phyloP scores from a whole-genome alignment of 2,888 invertebrate genomes.

The Sphaerophoria taeniata region DNA sequence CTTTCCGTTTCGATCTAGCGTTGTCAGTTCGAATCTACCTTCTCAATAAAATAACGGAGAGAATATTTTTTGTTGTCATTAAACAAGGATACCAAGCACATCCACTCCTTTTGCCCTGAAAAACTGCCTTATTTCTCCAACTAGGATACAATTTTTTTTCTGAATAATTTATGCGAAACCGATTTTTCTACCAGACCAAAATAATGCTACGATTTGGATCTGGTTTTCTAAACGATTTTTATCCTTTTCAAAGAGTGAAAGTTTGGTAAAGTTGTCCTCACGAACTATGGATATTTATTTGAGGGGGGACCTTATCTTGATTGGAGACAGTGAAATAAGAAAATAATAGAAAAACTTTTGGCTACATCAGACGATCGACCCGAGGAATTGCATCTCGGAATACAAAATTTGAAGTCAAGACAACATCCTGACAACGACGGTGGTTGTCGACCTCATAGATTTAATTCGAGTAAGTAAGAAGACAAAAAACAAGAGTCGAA shows the following conservation, averaged over 20 bases:
- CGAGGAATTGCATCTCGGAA: conserved; percentile 39
- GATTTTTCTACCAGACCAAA: background rate
- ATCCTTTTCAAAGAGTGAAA: conserved; percentile 40
- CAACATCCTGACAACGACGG: conserved; percentile 47
- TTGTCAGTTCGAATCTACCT: conserved; percentile 54
- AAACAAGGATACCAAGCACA: conserved; percentile 54
- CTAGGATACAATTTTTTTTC: conserved; percentile 19
- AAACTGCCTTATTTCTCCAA: background rate
- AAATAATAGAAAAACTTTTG: conserved; percentile 47
- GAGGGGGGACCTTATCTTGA: background rate
- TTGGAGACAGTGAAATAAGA: background rate
- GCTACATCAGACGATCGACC: background rate
- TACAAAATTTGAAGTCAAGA: conserved; percentile 44
- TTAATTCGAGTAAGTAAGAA: conserved; percentile 7
- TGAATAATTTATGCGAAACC: conserved; percentile 70
- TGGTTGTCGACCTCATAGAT: too few species aligned
- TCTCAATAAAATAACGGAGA: conserved; percentile 55
- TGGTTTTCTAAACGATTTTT: conserved; percentile 30
- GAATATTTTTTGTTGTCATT: conserved; percentile 14
- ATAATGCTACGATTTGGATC: conserved; percentile 6
- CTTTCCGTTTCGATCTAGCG: conserved; percentile 42
- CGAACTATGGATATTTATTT: conserved; percentile 67
- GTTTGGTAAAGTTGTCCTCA: conserved; percentile 57
- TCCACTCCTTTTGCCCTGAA: conserved; percentile 24
- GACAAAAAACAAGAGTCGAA: conserved; percentile 1